Percentiles rank a stretch among this genome's conserved stretches.
phyloP scores from a whole-genome alignment of 2,113 vertebrate species.

The Papio anubis region DNA sequence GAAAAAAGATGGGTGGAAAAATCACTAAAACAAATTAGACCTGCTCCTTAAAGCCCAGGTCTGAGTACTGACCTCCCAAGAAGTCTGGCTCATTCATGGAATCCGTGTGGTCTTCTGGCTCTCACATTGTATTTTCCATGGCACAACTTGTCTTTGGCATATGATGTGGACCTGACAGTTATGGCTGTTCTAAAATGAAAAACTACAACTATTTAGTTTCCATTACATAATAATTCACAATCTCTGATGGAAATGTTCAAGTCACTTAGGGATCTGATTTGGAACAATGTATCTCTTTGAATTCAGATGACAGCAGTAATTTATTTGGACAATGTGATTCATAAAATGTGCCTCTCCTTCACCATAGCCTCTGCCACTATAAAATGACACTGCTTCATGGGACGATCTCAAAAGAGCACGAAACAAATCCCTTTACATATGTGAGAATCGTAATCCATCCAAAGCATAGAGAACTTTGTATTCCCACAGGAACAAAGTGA shows the following conservation, averaged over 20 bases:
- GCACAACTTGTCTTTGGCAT: not conserved
- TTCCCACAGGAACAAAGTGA: not conserved
- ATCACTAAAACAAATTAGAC: not conserved
- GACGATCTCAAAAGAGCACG: not conserved
- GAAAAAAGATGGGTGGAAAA: not conserved
- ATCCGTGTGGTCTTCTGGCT: not conserved
- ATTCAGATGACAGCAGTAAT: conserved; percentile 70
- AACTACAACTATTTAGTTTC: conserved; percentile 71
- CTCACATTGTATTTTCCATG: not conserved
- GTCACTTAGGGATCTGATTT: conserved; percentile 66
- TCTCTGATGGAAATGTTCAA: conserved; percentile 59
- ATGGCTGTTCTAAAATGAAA: conserved; percentile 59
- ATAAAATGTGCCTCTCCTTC: conserved; percentile 51
- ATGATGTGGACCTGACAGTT: conserved; percentile 37
- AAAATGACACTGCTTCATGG: not conserved
- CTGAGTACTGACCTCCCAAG: conserved; percentile 38
- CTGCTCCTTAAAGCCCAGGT: not conserved
- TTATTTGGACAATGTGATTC: conserved; percentile 62
- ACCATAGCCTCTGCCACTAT: not conserved
- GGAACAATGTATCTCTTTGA: conserved; percentile 67
- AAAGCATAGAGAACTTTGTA: not conserved
- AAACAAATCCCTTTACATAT: conserved; percentile 1
- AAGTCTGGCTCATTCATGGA: not conserved
- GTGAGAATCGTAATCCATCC: not conserved
- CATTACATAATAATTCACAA: conserved; percentile 68